Evolutionary conservation across 2,797 vertebrate genomes (phyloP).

Genomic region (Acestrorhynchus altus): DNA sequence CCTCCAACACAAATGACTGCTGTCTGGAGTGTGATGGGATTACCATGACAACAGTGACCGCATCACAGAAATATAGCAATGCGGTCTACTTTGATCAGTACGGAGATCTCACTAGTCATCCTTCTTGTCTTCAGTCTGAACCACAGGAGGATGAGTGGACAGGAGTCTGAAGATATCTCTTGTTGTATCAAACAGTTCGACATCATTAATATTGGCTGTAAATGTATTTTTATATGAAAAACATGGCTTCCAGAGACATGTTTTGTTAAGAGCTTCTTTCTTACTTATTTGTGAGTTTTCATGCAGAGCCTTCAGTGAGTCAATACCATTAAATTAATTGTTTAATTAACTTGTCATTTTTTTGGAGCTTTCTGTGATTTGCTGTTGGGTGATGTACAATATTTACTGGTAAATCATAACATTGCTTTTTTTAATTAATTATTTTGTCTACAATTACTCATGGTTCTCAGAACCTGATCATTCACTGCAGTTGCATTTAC

Average conservation of each 20-base stretch:
- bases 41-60: neutral
- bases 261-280: too few relatives aligned
- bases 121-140: neutral
- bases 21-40: neutral
- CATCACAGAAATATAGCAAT: neutral
- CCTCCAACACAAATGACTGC: neutral
- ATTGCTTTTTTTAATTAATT: too few relatives aligned
- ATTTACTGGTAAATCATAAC: too few relatives aligned
- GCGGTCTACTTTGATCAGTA: neutral
- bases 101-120: neutral
- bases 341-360: too few relatives aligned
- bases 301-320: too few relatives aligned
- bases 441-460: too few relatives aligned
- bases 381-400: too few relatives aligned
- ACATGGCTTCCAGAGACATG: neutral
- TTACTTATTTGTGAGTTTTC: neutral
- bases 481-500: too few relatives aligned
- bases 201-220: neutral
- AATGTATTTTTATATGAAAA: neutral
- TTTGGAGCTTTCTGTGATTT: too few relatives aligned
- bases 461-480: too few relatives aligned
- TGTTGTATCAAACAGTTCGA: too few relatives aligned
- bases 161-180: neutral
- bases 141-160: conserved; percentile 45
- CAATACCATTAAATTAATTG: too few relatives aligned